These are phyloP conservation scores for Labia minor DNA, from an alignment of 2,888 invertebrate species.

Conservation along the genomic window DNA sequence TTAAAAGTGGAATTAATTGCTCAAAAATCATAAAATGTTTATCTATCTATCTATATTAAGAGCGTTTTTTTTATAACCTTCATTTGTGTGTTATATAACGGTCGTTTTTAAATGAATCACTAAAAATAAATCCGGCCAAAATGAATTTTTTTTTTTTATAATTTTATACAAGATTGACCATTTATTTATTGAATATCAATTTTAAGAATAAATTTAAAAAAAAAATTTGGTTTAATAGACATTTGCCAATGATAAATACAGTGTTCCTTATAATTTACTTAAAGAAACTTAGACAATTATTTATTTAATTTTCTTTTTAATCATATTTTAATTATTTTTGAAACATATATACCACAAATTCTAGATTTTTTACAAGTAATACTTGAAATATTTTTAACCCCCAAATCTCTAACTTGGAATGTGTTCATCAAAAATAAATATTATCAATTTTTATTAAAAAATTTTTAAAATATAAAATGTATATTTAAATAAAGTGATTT, in stretches of 20 bases:
- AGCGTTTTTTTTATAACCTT: too few relatives aligned
- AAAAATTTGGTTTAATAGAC: constrained; percentile 8
- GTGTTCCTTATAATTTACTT: neutral
- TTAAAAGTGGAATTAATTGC: neutral
- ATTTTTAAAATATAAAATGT: neutral
- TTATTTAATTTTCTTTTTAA: neutral
- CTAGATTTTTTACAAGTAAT: neutral
- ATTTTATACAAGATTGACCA: too few relatives aligned
- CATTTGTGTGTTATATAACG: neutral
- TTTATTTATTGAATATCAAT: neutral
- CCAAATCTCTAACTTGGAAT: neutral
- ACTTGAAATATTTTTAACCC: neutral
- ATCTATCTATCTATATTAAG: too few relatives aligned
- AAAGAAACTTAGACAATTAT: neutral
- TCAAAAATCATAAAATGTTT: neutral
- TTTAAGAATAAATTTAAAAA: neutral
- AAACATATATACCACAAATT: neutral
- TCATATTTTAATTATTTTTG: neutral
- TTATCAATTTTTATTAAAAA: neutral
- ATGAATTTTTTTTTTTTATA: neutral
- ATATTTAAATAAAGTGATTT: neutral
- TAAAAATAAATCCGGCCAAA: neutral
- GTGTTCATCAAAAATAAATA: neutral
- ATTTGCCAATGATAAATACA: neutral
- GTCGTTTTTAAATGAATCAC: neutral